Conservation (phyloP, 2,797 vertebrate species). For the Iguana delicatissima region DNA sequence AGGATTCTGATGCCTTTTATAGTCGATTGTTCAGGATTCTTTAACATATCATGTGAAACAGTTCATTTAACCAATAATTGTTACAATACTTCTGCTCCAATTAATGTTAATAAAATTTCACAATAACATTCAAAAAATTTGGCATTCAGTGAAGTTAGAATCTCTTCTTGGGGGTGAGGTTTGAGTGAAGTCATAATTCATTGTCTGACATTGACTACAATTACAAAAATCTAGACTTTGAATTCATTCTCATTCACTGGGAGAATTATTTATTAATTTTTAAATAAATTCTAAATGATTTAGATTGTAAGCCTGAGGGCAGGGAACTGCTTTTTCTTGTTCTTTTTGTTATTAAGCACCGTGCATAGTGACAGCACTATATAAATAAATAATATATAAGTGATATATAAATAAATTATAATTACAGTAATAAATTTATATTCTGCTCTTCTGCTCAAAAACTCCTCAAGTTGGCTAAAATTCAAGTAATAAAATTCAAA, state of each 20-base stretch:
- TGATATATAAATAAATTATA: too few species aligned
- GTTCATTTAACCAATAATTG: background rate
- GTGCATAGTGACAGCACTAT: too few species aligned
- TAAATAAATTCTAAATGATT: too few species aligned
- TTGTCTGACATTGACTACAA: background rate
- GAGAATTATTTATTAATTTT: background rate
- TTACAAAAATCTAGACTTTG: background rate
- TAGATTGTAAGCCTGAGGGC: too few species aligned
- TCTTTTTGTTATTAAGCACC: too few species aligned
- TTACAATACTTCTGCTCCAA: background rate
- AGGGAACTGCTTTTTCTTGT: too few species aligned
- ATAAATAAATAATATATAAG: too few species aligned
- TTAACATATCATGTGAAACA: slow-evolving; percentile 1
- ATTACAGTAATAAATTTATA: background rate
- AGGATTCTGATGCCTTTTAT: background rate
- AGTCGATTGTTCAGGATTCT: background rate
- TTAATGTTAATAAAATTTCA: background rate
- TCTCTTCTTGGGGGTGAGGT: background rate
- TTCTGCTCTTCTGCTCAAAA: background rate
- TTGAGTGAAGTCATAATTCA: background rate
- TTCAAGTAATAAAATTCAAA: background rate
- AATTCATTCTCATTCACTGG: background rate
- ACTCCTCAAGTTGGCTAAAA: too few species aligned
- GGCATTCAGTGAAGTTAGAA: background rate
- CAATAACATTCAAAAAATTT: background rate